A percentile compares a stretch with the other conserved stretches of the same genome.
These are phyloP conservation scores for Zosterops lateralis DNA, from an alignment of 2,113 vertebrate genomes.

Conservation along the genomic window DNA sequence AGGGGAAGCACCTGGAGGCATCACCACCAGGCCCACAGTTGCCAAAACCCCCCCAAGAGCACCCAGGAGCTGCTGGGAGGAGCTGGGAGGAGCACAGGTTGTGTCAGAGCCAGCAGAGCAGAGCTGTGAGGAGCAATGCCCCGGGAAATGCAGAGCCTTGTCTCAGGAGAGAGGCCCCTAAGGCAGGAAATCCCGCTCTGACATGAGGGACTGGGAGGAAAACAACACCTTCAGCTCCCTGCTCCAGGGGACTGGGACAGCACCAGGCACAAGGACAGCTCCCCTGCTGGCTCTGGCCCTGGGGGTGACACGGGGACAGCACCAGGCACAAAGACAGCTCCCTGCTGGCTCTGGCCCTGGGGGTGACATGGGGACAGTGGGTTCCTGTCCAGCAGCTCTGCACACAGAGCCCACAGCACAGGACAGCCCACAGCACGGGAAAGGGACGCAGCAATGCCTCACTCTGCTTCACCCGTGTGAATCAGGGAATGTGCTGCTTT, in stretches of 20 bases:
- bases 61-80: neutral
- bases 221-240: fast-evolving
- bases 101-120: neutral
- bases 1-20: neutral
- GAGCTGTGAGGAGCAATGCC: neutral
- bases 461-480: neutral
- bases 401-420: neutral
- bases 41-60: neutral
- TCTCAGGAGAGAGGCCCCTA: neutral
- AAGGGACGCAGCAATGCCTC: neutral
- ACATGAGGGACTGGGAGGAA: neutral
- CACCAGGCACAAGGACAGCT: neutral
- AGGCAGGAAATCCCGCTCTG: neutral
- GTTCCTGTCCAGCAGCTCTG: neutral
- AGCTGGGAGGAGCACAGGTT: too few species aligned
- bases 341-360: neutral
- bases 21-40: too few species aligned
- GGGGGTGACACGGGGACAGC: fast-evolving
- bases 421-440: too few species aligned
- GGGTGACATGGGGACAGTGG: fast-evolving
- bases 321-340: neutral
- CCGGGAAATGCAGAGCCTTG: fast-evolving
- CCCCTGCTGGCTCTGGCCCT: neutral
- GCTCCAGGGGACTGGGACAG: neutral
- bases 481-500: neutral